Evolutionary conservation across 2,113 vertebrate genomes (phyloP).

Genomic region (Dipodomys stephensi): DNA sequence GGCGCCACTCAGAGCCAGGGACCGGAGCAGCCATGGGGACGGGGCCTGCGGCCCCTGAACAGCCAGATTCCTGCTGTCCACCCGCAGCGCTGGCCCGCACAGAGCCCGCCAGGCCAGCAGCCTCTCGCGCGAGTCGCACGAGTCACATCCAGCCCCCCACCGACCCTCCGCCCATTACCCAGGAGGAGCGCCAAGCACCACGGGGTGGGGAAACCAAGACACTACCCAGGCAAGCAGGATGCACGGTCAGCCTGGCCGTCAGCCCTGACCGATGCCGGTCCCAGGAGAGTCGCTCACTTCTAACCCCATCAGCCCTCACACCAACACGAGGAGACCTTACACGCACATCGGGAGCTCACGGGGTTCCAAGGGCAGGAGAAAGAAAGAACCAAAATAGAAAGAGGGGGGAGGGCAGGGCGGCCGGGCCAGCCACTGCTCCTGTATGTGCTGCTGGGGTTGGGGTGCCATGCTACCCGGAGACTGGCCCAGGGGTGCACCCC

Average conservation of each 20-base stretch:
- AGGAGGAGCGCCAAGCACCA: neutral
- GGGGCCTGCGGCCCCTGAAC: neutral
- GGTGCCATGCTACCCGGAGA: no score
- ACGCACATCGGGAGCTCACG: neutral
- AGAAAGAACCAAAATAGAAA: neutral
- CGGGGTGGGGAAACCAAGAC: fast-evolving
- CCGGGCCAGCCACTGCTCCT: neutral
- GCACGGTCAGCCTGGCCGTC: no score
- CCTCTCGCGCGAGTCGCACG: no score
- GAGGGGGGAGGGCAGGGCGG: neutral
- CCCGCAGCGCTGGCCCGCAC: neutral
- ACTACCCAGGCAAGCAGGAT: neutral
- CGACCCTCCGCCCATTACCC: neutral
- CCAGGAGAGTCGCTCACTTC: no score
- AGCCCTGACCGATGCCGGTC: neutral
- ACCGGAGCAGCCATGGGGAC: fast-evolving
- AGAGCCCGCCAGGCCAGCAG: neutral
- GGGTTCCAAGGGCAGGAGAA: no score
- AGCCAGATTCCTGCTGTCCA: no score
- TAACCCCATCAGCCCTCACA: neutral
- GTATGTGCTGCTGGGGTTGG: neutral
- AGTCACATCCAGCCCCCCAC: no score
- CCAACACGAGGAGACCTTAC: neutral
- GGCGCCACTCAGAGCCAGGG: neutral
- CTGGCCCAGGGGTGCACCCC: neutral